A percentile compares a stretch with the other conserved stretches of the same genome.
Conservation (phyloP, 2,113 vertebrate genomes). For the Podarcis muralis region DNA sequence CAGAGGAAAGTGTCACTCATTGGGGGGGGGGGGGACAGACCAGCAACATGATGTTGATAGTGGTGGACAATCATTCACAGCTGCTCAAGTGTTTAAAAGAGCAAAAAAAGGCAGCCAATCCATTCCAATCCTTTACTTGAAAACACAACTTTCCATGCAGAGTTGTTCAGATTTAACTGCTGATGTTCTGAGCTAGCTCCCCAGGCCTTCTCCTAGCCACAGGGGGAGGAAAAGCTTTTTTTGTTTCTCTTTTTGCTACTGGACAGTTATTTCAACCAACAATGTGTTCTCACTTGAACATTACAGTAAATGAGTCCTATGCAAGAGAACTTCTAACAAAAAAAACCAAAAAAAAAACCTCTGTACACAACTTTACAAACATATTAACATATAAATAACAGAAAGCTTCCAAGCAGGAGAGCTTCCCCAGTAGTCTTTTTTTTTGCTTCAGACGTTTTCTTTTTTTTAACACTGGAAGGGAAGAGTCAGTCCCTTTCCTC, state of each 20-base stretch:
- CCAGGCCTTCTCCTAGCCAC: conserved; percentile 49
- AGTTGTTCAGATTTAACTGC: conserved; percentile 51
- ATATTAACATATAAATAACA: conserved; percentile 88
- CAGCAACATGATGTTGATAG: neutral
- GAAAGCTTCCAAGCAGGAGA: conserved; percentile 76
- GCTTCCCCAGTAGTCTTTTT: conserved; percentile 74
- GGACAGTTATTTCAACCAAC: conserved; percentile 60
- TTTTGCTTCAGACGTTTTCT: conserved; percentile 61
- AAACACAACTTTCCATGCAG: conserved; percentile 65
- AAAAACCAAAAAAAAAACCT: conserved; percentile 37
- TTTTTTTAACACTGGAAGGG: conserved; percentile 67
- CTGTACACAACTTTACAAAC: conserved; percentile 88
- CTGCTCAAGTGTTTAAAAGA: conserved; percentile 35
- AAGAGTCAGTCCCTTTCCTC: conserved; percentile 60
- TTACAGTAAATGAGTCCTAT: conserved; percentile 77
- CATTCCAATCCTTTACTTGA: conserved; percentile 75
- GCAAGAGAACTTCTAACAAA: conserved; percentile 71
- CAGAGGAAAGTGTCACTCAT: neutral
- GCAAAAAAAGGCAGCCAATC: conserved; percentile 48
- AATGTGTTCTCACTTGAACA: conserved; percentile 62
- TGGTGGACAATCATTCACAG: too few species aligned
- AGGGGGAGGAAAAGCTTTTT: conserved; percentile 59
- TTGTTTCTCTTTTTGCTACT: conserved; percentile 34
- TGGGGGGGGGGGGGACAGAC: neutral
- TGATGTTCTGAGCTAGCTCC: conserved; percentile 35